phyloP scores from a whole-genome alignment of 2,888 invertebrate species.

The Lottia gigantea region DNA sequence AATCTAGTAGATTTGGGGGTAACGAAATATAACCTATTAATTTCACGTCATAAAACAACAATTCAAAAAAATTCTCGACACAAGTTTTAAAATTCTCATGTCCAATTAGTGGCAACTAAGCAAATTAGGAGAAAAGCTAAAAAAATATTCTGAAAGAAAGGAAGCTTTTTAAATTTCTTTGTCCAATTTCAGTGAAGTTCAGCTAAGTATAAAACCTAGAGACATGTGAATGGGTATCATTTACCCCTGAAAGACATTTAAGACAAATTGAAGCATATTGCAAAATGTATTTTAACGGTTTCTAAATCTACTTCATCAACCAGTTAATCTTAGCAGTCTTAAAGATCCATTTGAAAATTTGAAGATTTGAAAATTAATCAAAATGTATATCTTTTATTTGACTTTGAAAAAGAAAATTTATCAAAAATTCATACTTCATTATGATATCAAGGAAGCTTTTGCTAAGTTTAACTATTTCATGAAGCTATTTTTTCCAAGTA shows the following conservation, averaged over 20 bases:
- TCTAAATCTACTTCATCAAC: not conserved
- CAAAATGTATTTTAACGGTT: no score
- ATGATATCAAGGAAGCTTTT: not conserved
- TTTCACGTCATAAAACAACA: constrained; percentile 34
- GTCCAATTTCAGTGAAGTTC: not conserved
- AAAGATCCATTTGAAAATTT: not conserved
- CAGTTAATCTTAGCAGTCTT: not conserved
- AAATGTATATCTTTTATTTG: constrained; percentile 2
- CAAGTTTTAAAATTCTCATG: not conserved
- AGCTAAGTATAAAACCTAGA: constrained; percentile 1
- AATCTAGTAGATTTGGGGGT: constrained; percentile 61
- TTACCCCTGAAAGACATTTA: constrained; percentile 3
- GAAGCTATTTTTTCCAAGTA: not conserved
- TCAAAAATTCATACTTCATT: not conserved
- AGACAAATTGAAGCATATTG: no score
- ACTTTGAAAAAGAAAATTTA: not conserved
- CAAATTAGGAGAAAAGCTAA: not conserved
- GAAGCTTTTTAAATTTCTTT: not conserved
- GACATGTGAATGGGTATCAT: not conserved
- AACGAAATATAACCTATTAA: constrained; percentile 63
- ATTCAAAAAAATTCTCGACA: constrained; percentile 12
- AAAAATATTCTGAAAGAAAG: constrained; percentile 4
- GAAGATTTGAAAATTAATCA: not conserved
- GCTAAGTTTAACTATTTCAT: not conserved
- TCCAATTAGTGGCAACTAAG: not conserved